Evolutionary conservation across 1,140 invertebrate species (phyloP), one percentile per base, ranked within the genome.

Genomic region (Platorchestia sp.): DNA sequence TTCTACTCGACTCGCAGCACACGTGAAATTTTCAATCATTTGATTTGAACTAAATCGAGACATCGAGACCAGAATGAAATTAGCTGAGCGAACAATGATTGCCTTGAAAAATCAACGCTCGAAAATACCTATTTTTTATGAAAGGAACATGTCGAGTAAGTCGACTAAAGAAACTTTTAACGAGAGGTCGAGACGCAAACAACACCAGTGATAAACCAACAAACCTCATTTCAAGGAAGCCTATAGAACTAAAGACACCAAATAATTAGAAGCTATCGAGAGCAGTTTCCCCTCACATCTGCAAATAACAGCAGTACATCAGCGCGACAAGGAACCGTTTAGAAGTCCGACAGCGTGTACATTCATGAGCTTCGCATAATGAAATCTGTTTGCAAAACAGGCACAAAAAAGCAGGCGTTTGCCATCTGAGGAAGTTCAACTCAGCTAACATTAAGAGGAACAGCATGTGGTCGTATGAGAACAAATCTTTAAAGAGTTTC

Each of bases 391-490:
- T 75, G 59, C 27, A 75, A 75, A 75, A 75, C 59, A 75, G 36
- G 59, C 59, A 27, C 59, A 75, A 75, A 75, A 51, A 75, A 75
- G 36, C 59, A 75, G 59, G 27, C 59, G 27, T 27, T 75, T 75
- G 59, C 59, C 59, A 75, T 75, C 59, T 75, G 59, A 75, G 59
- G 59, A 75, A 75, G 59, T 75, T 75, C 59, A 75, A 75, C 59
- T 75, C 59, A 36, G 59, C 59, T 75, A 75, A 75, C 59, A 75
- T 75, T 75, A 75, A 75, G 27, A 75, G 59, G 59, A 75, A 75
- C 59, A 75, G 59, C 59, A 75, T 75, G 59, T 75, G 59, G 59
- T 75, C 59, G 59, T 75, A 75, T 75, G 59, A 75, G 59, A 75
- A 75, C 59, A 75, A 22, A 75, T 75, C 59, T 75, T 75, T 75